Base-by-base conservation (phyloP, 2,113 vertebrate species). In the Tetraodon nigroviridis region DNA sequence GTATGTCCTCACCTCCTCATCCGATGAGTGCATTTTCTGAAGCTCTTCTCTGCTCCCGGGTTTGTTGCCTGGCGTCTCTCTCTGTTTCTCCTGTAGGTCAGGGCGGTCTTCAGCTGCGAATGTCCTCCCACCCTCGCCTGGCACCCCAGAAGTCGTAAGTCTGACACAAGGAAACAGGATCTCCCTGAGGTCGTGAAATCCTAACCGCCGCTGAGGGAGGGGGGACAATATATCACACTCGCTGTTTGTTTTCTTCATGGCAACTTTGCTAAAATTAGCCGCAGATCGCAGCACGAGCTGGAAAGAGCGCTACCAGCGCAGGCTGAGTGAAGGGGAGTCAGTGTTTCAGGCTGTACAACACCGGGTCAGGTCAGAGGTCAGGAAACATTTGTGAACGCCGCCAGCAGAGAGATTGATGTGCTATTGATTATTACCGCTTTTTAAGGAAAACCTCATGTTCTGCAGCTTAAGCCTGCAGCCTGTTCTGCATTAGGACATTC, bases 121-220 rank as follows among this genome's bases (percentile, higher is more conserved):
- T 85, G 85, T 87, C 87, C 89, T 89, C 80, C 85, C 93, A 88
- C 89, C 92, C 89, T 90, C 85, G 18, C 1, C 82, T 91, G 74
- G 89, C 92, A 22, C 92, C 93, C 69, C 93, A 93, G 80, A 93
- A 95, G 89, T 98, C 94, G 96, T 99, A 96, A 99, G 96, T 97
- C 57, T 40, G 50, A 46, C 52, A 51, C 19, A 17, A 73, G 71
- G 86, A 77, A 83, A 88, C 74, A 41, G 11, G 54, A 87, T 77
- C 84, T 76, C 18, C 5, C 1, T 18, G 7, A 32, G 55, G 73
- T 80, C 78, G 66, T 57, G 51, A 64, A 70, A 67, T 58, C 41
- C 42, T 20, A 69, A 29, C 58, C 20, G 61, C 19, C n/a, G 45
- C 76, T 58, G 40, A 41, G 62, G 24, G 24, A 27, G 24, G 24